Conservation (phyloP, 2,797 vertebrate genomes). For the Rhinophrynus dorsalis region DNA sequence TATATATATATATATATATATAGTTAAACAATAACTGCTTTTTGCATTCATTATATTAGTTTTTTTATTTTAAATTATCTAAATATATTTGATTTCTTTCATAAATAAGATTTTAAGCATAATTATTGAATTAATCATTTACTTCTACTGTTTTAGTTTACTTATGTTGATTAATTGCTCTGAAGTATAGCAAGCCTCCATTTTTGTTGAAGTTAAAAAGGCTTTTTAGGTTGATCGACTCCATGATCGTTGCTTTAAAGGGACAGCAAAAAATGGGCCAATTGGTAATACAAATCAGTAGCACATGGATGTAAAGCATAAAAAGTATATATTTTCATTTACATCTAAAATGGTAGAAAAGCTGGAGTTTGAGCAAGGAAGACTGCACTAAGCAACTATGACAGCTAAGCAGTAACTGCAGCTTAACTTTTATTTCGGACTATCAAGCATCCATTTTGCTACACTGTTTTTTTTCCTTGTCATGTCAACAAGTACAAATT, state of each 20-base stretch:
- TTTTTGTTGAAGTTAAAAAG: not conserved
- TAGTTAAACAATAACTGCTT: no score
- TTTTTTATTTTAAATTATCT: no score
- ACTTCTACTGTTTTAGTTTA: no score
- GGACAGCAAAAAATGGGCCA: not conserved
- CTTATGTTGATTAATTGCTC: not conserved
- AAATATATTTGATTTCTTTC: no score
- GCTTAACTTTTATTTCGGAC: constrained; percentile 38
- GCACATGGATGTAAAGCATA: not conserved
- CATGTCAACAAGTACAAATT: constrained; percentile 62
- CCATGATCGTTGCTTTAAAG: not conserved
- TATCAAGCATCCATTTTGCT: constrained; percentile 51
- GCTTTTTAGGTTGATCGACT: not conserved
- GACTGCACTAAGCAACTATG: constrained; percentile 38
- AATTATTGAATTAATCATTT: no score
- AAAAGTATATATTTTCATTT: not conserved
- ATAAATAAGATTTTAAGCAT: no score
- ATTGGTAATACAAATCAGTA: not conserved
- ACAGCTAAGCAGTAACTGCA: constrained; percentile 26
- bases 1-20: no score
- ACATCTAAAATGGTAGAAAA: not conserved
- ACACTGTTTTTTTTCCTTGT: constrained; percentile 20
- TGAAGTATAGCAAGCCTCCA: not conserved
- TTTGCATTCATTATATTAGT: no score
- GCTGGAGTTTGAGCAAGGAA: constrained; percentile 26